Percentiles rank a stretch among this genome's conserved stretches.
Conservation (phyloP, 64 coral and sea anemone species). For the Pocillopora verrucosa region DNA sequence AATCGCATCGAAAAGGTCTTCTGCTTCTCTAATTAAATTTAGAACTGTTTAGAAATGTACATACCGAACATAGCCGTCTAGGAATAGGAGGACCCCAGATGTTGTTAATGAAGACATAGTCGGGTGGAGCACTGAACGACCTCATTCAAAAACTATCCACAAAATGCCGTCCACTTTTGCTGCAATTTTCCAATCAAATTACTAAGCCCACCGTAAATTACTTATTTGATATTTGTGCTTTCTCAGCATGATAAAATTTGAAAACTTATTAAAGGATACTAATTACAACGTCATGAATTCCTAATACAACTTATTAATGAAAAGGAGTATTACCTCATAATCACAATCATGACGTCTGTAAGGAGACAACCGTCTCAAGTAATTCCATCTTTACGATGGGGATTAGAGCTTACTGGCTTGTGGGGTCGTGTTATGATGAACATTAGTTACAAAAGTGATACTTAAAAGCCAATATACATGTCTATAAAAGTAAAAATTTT, state of each 20-base stretch:
- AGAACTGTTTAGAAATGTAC: neutral
- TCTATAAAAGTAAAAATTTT: too few species aligned
- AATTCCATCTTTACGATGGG: too few species aligned
- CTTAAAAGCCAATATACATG: too few species aligned
- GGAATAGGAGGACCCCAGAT: constrained; percentile 8
- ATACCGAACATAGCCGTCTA: constrained; percentile 21
- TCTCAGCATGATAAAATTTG: neutral
- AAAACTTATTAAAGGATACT: neutral
- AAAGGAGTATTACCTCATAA: neutral
- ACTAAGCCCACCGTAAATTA: neutral
- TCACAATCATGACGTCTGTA: neutral
- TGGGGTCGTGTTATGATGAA: too few species aligned
- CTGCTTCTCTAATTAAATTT: neutral
- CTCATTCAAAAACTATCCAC: neutral
- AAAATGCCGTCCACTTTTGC: neutral
- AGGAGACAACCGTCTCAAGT: neutral
- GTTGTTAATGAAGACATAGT: constrained; percentile 11
- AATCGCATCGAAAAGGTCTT: neutral
- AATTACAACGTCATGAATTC: neutral
- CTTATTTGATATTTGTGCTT: neutral
- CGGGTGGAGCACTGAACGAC: neutral
- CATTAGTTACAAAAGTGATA: too few species aligned
- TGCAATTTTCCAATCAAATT: neutral
- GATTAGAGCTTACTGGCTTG: too few species aligned
- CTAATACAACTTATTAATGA: neutral